phyloP scores from a whole-genome alignment of 1,140 invertebrate genomes.

The Procambarus clarkii region DNA sequence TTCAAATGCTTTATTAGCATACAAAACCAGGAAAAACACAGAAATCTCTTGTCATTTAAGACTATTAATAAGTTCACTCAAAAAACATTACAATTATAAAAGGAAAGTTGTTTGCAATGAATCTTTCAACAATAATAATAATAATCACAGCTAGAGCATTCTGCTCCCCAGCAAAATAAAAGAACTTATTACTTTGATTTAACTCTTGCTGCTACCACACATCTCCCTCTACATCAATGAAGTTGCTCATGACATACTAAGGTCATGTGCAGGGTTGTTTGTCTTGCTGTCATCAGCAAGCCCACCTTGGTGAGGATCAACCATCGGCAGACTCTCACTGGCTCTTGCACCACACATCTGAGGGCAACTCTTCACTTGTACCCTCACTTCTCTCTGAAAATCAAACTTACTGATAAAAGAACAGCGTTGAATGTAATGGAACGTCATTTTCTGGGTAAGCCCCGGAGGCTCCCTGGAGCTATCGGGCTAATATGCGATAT shows the following conservation, averaged over 20 bases:
- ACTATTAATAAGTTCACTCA: conserved; percentile 2
- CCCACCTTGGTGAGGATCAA: neutral
- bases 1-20: neutral
- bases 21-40: conserved; percentile 2
- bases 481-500: too few species aligned
- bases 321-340: neutral
- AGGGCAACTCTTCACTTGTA: neutral
- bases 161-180: neutral
- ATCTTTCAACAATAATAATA: neutral
- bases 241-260: neutral
- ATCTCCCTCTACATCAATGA: neutral
- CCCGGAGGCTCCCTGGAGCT: too few species aligned
- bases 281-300: neutral
- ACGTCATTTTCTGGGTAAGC: too few species aligned
- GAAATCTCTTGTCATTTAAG: neutral
- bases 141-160: conserved; percentile 13
- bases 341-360: neutral
- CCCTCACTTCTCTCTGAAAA: neutral
- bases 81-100: conserved; percentile 1
- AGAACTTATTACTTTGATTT: conserved; percentile 8
- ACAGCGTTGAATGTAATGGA: too few species aligned
- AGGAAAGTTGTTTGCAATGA: neutral
- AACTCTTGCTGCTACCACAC: conserved; percentile 9
- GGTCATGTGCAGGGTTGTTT: neutral
- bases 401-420: neutral